Percentiles rank a stretch among this genome's conserved stretches.
Evolutionary conservation across 2,797 vertebrate species (phyloP).

Genomic region (Micromesistius poutassou): DNA sequence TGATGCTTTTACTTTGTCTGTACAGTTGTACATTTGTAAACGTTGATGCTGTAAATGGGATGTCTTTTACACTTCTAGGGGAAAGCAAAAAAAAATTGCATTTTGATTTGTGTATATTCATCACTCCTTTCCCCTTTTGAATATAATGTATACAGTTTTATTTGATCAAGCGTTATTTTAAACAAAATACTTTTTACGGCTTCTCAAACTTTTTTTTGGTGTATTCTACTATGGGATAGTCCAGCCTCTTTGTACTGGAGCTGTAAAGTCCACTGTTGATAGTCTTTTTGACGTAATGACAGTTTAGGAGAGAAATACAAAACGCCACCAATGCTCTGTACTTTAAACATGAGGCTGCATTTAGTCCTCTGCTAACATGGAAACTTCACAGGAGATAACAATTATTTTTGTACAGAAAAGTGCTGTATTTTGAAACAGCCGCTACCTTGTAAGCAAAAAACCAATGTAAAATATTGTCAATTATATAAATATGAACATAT

Average conservation of each 20-base stretch:
- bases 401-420: conserved; percentile 98
- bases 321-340: conserved; percentile 73
- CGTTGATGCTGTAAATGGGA: conserved; percentile 99
- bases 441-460: conserved; percentile 91
- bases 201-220: conserved; percentile 83
- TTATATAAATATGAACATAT: conserved; percentile 98
- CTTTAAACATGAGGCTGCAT: conserved; percentile 70
- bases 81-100: conserved; percentile 83
- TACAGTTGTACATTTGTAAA: conserved; percentile 99
- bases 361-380: conserved; percentile 80
- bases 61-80: conserved; percentile 88
- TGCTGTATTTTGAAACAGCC: conserved; percentile 98
- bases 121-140: conserved; percentile 86
- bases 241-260: conserved; percentile 90
- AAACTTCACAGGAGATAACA: conserved; percentile 89
- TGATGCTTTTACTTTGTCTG: conserved; percentile 92
- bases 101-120: conserved; percentile 98
- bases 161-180: conserved; percentile 94
- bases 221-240: conserved; percentile 84
- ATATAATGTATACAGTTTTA: conserved; percentile 98
- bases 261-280: conserved; percentile 85
- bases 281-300: conserved; percentile 78
- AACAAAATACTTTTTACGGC: conserved; percentile 86
- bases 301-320: conserved; percentile 63
- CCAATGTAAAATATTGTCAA: conserved; percentile 98